Conservation (phyloP, 2,888 invertebrate genomes). For the Watsonalla binaria region DNA sequence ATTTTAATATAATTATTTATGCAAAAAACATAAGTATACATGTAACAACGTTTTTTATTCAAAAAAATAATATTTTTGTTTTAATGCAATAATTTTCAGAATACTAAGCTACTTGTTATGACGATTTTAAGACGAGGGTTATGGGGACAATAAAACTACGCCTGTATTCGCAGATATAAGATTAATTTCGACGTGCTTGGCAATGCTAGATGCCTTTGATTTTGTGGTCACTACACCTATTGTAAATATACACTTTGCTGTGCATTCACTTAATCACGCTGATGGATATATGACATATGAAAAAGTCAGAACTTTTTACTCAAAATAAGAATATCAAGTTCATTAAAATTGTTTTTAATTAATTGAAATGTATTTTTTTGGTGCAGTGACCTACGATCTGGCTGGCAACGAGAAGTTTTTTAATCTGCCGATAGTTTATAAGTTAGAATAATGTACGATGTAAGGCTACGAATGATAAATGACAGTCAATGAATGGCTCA, state of each 20-base stretch:
- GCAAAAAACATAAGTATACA: no score
- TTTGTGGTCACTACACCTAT: conserved; percentile 1
- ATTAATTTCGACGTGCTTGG: background rate
- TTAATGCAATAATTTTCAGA: no score
- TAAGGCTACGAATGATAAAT: conserved; percentile 27
- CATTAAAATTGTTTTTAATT: conserved; percentile 7
- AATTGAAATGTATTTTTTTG: conserved; percentile 39
- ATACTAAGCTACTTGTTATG: background rate
- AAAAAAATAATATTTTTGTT: background rate
- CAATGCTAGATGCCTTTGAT: background rate
- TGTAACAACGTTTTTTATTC: no score
- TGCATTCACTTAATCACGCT: background rate
- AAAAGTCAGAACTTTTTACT: no score
- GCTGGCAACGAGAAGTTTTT: conserved; percentile 50
- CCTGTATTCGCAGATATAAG: background rate
- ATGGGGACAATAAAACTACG: background rate
- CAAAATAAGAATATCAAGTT: no score
- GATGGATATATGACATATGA: no score
- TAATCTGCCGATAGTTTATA: conserved; percentile 40
- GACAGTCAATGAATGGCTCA: background rate
- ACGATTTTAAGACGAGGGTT: background rate
- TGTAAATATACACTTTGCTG: conserved; percentile 4
- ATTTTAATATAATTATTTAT: no score
- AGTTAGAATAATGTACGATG: conserved; percentile 27
- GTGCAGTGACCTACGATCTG: conserved; percentile 64